Base-by-base conservation (phyloP, 2,797 vertebrate genomes). In the Phrynocephalus guinanensis region DNA sequence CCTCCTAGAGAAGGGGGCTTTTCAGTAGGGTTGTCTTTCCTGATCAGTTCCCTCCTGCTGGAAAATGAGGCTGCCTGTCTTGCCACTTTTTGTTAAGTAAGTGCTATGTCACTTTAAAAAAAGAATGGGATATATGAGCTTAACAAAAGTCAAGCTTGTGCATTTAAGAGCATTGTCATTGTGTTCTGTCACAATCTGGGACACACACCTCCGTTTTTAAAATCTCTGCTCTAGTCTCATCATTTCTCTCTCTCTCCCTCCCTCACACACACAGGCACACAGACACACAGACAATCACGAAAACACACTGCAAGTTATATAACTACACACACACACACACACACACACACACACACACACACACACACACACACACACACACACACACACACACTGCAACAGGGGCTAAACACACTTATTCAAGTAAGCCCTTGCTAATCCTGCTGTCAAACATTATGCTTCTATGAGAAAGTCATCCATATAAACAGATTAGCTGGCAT, bases 381-480 rank as follows among this genome's bases (percentile, higher is more conserved):
- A 38, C n/a, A 7, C 60, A 3, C 52, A 7, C 73, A 38, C 20
- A 86, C 70, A n/a, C 70, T 38, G 10, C 50, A 66, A 20, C 5
- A n/a, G 67, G 70, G 38, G 38, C 50, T 71, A 7, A 90, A 88
- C 79, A 11, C 85, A 79, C 20, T 67, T 75, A 79, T 68, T 87
- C 8, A 13, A 22, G 56, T 79, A 89, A 87, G 92, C 85, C 84
- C 44, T 73, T 83, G 11, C 63, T 0, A 82, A 20, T 77, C 60
- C 88, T 26, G 60, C 63, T 87, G 70, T 67, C 79, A 1, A 93
- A 81, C 24, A 1, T 73, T 85, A 76, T 66, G 33, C 11, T 66
- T 68, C 76, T 88, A 70, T 86, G 82, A 81, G 88, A 82, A 91
- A 93, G 86, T 79, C 80, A 83, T 67, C 63, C 83, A 1, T 30